Conservation (phyloP, 2,113 vertebrate species). For the Eolophus roseicapilla region DNA sequence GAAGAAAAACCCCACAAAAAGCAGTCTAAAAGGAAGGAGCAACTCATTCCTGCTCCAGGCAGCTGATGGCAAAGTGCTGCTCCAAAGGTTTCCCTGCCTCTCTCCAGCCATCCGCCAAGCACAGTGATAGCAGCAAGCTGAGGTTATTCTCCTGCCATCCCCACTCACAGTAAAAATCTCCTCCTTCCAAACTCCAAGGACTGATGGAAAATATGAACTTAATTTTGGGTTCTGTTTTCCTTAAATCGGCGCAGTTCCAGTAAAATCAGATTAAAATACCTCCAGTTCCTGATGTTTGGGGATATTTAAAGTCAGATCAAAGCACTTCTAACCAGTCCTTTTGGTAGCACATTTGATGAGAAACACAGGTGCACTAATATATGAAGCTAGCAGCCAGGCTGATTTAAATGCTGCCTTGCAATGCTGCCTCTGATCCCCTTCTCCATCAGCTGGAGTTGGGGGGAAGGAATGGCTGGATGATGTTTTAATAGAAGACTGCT, state of each 20-base stretch:
- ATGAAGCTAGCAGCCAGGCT: conserved; percentile 5
- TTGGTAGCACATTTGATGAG: conserved; percentile 71
- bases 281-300: conserved; percentile 66
- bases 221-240: conserved; percentile 64
- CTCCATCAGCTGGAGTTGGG: conserved; percentile 30
- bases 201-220: conserved; percentile 55
- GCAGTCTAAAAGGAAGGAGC: neutral
- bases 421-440: conserved; percentile 51
- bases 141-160: neutral
- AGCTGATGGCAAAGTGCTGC: neutral
- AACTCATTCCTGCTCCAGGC: neutral
- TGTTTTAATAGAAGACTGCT: conserved; percentile 27
- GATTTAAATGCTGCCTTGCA: conserved; percentile 57
- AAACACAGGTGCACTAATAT: conserved; percentile 70
- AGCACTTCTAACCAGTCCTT: conserved; percentile 58
- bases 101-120: neutral
- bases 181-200: neutral
- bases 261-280: conserved; percentile 75
- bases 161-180: neutral
- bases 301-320: conserved; percentile 74
- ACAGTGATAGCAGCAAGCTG: neutral
- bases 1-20: accelerated
- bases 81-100: neutral
- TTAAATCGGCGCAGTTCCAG: conserved; percentile 57
- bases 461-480: neutral